These are phyloP conservation scores for Carabus problematicus DNA, from an alignment of 2,888 invertebrate species.

Conservation along the genomic window DNA sequence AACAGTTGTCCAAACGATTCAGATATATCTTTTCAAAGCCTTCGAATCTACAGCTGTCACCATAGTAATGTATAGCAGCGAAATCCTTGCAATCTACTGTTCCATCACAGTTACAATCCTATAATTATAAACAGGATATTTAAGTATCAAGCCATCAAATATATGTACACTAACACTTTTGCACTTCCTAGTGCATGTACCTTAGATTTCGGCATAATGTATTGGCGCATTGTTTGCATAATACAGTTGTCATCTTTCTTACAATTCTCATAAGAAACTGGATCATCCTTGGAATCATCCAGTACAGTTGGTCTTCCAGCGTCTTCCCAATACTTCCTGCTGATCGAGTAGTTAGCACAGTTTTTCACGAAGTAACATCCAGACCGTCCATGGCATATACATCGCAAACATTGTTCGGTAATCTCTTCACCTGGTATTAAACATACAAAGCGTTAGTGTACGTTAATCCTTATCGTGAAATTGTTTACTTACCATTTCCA, in stretches of 20 bases:
- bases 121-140: neutral
- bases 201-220: slow-evolving; percentile 4
- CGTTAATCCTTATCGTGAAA: too few species aligned
- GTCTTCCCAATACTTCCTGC: slow-evolving; percentile 20
- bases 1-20: slow-evolving; percentile 22
- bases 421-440: neutral
- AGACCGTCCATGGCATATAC: slow-evolving; percentile 31
- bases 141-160: too few species aligned
- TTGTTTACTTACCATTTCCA: too few species aligned
- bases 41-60: slow-evolving; percentile 21
- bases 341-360: slow-evolving; percentile 30
- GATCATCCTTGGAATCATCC: slow-evolving; percentile 6
- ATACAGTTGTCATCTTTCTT: slow-evolving; percentile 28
- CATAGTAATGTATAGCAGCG: slow-evolving; percentile 26
- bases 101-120: slow-evolving; percentile 37
- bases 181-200: too few species aligned
- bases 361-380: slow-evolving; percentile 26
- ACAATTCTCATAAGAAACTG: slow-evolving; percentile 17
- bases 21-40: neutral
- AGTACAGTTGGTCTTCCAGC: slow-evolving; percentile 17
- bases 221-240: slow-evolving; percentile 26
- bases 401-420: slow-evolving; percentile 23
- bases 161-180: too few species aligned
- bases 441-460: too few species aligned
- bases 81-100: slow-evolving; percentile 25